Percentiles rank a stretch among this genome's conserved stretches.
Evolutionary conservation across 35 echinoderm and acorn worm genomes (phyloP).

Genomic region (Heliocidaris erythrogramma): DNA sequence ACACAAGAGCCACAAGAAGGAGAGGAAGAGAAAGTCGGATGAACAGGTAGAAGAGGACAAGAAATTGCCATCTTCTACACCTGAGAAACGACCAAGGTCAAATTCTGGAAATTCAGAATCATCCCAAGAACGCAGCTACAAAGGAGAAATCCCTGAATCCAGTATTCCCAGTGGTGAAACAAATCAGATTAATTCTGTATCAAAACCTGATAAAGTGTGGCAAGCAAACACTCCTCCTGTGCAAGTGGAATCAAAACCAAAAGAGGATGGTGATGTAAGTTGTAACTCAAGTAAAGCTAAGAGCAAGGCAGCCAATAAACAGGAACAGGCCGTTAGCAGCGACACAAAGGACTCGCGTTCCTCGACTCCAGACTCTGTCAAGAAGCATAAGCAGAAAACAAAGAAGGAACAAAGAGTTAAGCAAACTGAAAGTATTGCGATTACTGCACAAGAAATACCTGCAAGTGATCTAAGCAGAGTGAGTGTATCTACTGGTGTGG

Average conservation of each 20-base stretch:
- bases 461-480: background rate
- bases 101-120: slow-evolving; percentile 43
- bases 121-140: slow-evolving; percentile 19
- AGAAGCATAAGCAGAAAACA: slow-evolving; percentile 21
- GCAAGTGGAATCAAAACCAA: slow-evolving; percentile 10
- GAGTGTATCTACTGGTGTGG: slow-evolving; percentile 25
- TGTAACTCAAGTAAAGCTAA: slow-evolving; percentile 18
- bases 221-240: background rate
- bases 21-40: slow-evolving; percentile 80
- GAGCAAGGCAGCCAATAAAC: slow-evolving; percentile 30
- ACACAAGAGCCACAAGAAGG: slow-evolving; percentile 80
- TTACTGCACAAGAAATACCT: background rate
- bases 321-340: slow-evolving; percentile 39
- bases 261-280: background rate
- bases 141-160: slow-evolving; percentile 5
- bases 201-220: slow-evolving; percentile 36
- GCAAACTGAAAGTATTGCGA: background rate
- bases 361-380: slow-evolving; percentile 39
- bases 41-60: slow-evolving; percentile 57
- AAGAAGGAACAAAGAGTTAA: slow-evolving; percentile 36
- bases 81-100: slow-evolving; percentile 35
- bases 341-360: slow-evolving; percentile 26
- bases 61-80: slow-evolving; percentile 33
- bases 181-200: background rate
- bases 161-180: background rate